Evolutionary conservation across 1,140 invertebrate species (phyloP).

Genomic region (Lucilia sericata): DNA sequence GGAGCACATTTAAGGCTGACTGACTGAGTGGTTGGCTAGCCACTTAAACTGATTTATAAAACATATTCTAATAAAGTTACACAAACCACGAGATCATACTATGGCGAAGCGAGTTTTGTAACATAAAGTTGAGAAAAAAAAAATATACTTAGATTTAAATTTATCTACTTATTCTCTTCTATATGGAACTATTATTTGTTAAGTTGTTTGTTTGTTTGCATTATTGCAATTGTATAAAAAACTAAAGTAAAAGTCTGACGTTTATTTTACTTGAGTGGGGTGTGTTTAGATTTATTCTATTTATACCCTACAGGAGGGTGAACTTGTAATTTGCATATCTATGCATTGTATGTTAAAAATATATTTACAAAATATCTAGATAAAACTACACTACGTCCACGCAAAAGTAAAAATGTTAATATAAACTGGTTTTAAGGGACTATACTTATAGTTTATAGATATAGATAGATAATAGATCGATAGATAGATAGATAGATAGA

Average conservation of each 20-base stretch:
- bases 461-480: too few species aligned
- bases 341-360: too few species aligned
- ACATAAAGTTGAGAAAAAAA: background rate
- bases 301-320: too few species aligned
- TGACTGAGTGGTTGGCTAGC: background rate
- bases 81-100: background rate
- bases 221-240: background rate
- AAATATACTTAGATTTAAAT: background rate
- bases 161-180: background rate
- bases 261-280: conserved; percentile 2
- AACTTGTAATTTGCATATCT: too few species aligned
- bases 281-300: background rate
- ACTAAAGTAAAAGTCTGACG: background rate
- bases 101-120: background rate
- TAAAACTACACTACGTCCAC: too few species aligned
- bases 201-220: background rate
- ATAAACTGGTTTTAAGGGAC: too few species aligned
- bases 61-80: conserved; percentile 4
- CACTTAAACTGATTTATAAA: background rate
- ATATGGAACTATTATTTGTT: background rate
- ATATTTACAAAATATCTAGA: too few species aligned
- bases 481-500: too few species aligned
- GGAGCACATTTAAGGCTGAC: conserved; percentile 1
- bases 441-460: too few species aligned
- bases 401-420: too few species aligned